Base-by-base conservation (phyloP, 2,888 invertebrate species). In the Drosophila atroscutellata region DNA sequence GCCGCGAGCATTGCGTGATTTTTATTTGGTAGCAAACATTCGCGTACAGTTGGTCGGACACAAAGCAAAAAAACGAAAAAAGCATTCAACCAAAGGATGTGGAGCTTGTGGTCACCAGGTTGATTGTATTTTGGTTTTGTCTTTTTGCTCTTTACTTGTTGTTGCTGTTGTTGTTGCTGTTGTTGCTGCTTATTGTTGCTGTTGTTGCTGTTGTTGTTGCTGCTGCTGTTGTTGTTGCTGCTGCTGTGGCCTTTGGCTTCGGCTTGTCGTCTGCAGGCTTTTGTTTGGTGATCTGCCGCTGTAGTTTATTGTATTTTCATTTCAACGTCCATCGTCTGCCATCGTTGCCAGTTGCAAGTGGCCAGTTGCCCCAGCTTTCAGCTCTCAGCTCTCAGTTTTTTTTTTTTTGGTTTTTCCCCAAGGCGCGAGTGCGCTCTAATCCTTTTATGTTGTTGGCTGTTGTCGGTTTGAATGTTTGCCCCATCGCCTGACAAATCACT, bases 11-110 rank as follows among this genome's bases (percentile, higher is more conserved):
- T 78, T 78, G 77, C 80, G 77, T 78, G 77, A 80, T 78, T 83
- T 87, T 81, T 86, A 86, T 89, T 85, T 86, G 89, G 89, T 85
- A 86, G 87, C 86, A 77, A 84, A 71, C 80, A 80, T 77, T 82
- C 66, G 75, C 82, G 73, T 77, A 86, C 83, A 80, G 74, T 67
- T 64, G 70, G 65, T 28, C 61, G 58, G 63, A 77, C 75, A 66
- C 32, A 59, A 58, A 47, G 60, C 61, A 59, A 65, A 75, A 68
- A 68, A 20, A 15, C 76, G 63, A 72, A 76, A 68, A 59, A 68
- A 55, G 57, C 60, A 72, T 68, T 80, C 72, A 77, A 80, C 77
- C 77, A 84, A 85, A 89, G 89, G 89, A 85, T 85, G 79, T 86
- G 76, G 70, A 61, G 68, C 72, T 76, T 80, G 76, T 80, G 77